phyloP scores from a whole-genome alignment of 2,888 invertebrate species.

The Ephialtes manifestator region DNA sequence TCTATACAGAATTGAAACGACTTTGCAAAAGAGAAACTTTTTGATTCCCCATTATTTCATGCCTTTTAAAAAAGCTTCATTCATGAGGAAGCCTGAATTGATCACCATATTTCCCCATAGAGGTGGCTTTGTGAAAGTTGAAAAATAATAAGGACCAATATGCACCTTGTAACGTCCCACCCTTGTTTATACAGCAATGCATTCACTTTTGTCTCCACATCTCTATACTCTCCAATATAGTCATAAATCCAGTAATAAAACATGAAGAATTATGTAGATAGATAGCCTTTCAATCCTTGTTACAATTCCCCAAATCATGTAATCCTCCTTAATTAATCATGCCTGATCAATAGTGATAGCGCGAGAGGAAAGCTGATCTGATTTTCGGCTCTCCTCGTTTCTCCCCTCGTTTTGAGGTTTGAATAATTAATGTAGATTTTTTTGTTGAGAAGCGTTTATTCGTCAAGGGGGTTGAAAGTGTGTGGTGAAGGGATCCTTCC shows the following conservation, averaged over 20 bases:
- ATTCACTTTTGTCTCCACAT: neutral
- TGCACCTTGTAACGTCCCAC: too few relatives aligned
- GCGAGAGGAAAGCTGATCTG: constrained; percentile 1
- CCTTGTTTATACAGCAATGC: too few relatives aligned
- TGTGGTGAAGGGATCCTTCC: constrained; percentile 5
- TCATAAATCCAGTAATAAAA: neutral
- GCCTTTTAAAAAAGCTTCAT: too few relatives aligned
- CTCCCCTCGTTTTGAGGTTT: constrained; percentile 23
- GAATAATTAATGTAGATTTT: constrained; percentile 54
- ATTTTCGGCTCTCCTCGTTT: constrained; percentile 12
- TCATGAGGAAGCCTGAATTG: too few relatives aligned
- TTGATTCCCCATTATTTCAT: too few relatives aligned
- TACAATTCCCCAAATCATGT: neutral
- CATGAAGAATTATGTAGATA: neutral
- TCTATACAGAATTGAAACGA: too few relatives aligned
- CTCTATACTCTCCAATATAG: neutral
- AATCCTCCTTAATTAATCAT: constrained; percentile 45
- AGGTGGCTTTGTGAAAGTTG: too few relatives aligned
- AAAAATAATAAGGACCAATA: too few relatives aligned
- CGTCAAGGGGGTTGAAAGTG: constrained; percentile 17
- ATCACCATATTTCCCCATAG: too few relatives aligned
- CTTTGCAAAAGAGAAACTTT: too few relatives aligned
- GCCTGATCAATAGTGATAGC: constrained; percentile 9
- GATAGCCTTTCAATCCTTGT: neutral
- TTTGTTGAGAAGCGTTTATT: constrained; percentile 40